A percentile compares a stretch with the other conserved stretches of the same genome.
These are phyloP conservation scores for Pardosa pseudoannulata DNA, from an alignment of 2,888 invertebrate species.

Conservation along the genomic window DNA sequence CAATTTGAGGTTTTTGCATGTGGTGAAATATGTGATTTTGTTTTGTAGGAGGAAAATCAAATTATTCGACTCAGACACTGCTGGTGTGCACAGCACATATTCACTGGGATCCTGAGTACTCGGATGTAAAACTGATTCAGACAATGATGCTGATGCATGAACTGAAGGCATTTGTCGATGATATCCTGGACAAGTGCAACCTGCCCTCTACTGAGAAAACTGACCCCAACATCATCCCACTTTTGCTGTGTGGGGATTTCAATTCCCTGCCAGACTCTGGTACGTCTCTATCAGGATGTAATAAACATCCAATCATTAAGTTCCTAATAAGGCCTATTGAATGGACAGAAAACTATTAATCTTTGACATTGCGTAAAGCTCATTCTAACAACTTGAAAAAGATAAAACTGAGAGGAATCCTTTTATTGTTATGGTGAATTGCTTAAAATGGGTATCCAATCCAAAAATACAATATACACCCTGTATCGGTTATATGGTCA, in stretches of 20 bases:
- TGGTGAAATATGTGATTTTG: not conserved
- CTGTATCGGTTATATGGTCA: no score
- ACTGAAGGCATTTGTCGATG: slow-evolving; percentile 88
- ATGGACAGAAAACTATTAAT: no score
- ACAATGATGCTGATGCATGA: slow-evolving; percentile 99
- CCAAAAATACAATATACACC: no score
- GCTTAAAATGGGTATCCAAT: no score
- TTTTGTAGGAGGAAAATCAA: not conserved
- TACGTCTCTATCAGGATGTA: no score
- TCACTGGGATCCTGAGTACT: slow-evolving; percentile 99
- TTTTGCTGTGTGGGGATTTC: slow-evolving; percentile 97
- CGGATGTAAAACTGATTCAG: slow-evolving; percentile 99
- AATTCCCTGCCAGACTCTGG: slow-evolving; percentile 98
- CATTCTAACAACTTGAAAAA: no score
- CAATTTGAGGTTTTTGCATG: no score
- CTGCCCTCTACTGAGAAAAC: slow-evolving; percentile 76
- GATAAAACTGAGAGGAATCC: no score
- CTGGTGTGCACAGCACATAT: slow-evolving; percentile 99
- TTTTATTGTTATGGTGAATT: no score
- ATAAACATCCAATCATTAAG: no score
- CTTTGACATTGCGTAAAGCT: no score
- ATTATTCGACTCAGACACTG: slow-evolving; percentile 83
- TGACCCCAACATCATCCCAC: slow-evolving; percentile 85
- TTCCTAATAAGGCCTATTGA: no score
- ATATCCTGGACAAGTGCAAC: slow-evolving; percentile 81